Conservation (phyloP, 2,888 invertebrate genomes). For the Thereva nobilitata region DNA sequence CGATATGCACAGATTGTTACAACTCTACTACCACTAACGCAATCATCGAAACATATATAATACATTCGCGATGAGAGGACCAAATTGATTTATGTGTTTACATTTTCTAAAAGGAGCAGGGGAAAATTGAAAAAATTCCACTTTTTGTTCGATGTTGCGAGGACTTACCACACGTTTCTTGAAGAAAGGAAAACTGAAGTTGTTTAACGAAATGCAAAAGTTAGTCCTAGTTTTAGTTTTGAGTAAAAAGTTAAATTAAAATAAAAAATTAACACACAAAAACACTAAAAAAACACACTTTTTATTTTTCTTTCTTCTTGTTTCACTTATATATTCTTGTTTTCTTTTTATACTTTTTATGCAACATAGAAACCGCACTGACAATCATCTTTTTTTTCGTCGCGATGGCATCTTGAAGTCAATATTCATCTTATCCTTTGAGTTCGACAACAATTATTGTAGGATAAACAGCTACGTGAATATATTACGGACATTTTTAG, state of each 20-base stretch:
- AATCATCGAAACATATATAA: neutral
- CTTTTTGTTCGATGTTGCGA: no score
- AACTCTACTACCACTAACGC: no score
- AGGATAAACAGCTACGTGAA: no score
- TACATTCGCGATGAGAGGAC: neutral
- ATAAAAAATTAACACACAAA: neutral
- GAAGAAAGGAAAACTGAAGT: neutral
- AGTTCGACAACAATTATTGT: conserved; percentile 5
- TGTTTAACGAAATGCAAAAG: neutral
- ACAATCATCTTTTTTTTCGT: conserved; percentile 54
- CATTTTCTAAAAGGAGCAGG: conserved; percentile 17
- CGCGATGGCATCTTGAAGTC: conserved; percentile 45
- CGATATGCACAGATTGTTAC: no score
- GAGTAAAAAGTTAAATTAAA: neutral
- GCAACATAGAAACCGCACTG: conserved; percentile 10
- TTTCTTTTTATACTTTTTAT: neutral
- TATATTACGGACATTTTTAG: no score
- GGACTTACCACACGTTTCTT: no score
- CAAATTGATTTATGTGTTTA: conserved; percentile 37
- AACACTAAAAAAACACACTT: conserved; percentile 4
- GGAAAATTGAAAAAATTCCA: neutral
- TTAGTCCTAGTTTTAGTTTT: neutral
- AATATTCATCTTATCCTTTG: conserved; percentile 38
- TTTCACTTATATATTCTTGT: conserved; percentile 8
- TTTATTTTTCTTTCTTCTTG: conserved; percentile 21